phyloP scores from a whole-genome alignment of 2,113 vertebrate species.

The Varanus komodoensis region DNA sequence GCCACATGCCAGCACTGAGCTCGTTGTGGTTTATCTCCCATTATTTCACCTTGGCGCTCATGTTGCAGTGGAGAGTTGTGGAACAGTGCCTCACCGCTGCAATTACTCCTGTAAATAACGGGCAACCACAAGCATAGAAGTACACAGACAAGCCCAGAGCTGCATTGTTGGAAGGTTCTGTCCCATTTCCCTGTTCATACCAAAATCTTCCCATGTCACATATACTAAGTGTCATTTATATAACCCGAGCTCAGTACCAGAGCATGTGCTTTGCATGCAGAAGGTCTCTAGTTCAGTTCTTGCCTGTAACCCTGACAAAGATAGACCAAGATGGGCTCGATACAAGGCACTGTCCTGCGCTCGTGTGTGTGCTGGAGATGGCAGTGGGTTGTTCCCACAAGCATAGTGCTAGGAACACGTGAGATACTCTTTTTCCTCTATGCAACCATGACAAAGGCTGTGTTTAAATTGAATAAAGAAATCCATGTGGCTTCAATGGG shows the following conservation, averaged over 20 bases:
- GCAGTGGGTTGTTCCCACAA: not conserved
- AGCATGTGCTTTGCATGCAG: not conserved
- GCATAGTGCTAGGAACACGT: not conserved
- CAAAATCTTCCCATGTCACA: not conserved
- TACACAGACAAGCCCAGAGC: not conserved
- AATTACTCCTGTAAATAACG: slow-evolving; percentile 1
- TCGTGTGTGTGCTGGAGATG: not conserved
- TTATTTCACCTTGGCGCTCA: slow-evolving; percentile 35
- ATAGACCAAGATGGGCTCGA: not conserved
- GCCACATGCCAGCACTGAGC: slow-evolving; percentile 20
- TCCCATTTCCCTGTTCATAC: not conserved
- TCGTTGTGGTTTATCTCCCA: slow-evolving; percentile 14
- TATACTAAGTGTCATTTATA: not conserved
- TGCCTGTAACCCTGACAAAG: too few species aligned
- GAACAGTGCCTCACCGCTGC: not conserved
- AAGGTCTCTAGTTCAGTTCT: too few species aligned
- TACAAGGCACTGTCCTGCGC: too few species aligned
- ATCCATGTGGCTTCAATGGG: not conserved
- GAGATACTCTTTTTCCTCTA: not conserved
- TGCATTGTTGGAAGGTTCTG: not conserved
- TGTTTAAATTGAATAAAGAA: not conserved
- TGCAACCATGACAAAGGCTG: not conserved
- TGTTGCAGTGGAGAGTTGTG: slow-evolving; percentile 23
- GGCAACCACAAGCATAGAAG: not conserved
- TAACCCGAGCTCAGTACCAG: too few species aligned